Evolutionary conservation across 2,113 vertebrate species (phyloP).

Genomic region (Boleophthalmus pectinirostris): DNA sequence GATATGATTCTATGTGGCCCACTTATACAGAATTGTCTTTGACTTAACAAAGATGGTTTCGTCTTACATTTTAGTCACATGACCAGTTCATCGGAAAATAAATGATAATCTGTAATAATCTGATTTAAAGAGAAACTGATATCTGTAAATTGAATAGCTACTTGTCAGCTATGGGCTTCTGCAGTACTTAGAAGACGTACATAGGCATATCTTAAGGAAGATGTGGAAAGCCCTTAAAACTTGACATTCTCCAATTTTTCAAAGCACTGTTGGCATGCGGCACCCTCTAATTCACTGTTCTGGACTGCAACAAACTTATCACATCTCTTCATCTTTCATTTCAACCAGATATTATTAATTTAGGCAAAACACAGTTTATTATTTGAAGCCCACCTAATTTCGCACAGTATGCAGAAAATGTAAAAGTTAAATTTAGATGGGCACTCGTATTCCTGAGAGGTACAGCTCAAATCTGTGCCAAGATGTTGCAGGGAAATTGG

Average conservation of each 20-base stretch:
- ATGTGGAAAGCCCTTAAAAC: slow-evolving; percentile 14
- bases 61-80: too few relatives aligned
- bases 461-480: slow-evolving; percentile 47
- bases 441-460: slow-evolving; percentile 43
- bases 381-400: slow-evolving; percentile 23
- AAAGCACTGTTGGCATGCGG: slow-evolving; percentile 1
- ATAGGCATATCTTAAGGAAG: slow-evolving; percentile 23
- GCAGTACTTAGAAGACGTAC: too few relatives aligned
- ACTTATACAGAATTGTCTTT: background rate
- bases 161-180: slow-evolving; percentile 12
- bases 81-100: too few relatives aligned
- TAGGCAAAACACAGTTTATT: slow-evolving; percentile 35
- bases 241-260: slow-evolving; percentile 31
- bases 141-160: slow-evolving; percentile 12
- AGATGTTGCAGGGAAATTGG: slow-evolving; percentile 25
- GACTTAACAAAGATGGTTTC: background rate
- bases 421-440: slow-evolving; percentile 27
- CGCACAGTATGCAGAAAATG: slow-evolving; percentile 16
- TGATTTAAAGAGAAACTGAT: too few relatives aligned
- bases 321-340: background rate
- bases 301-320: slow-evolving; percentile 31
- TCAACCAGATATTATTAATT: background rate
- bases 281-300: slow-evolving; percentile 7
- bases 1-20: too few relatives aligned
- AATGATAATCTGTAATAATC: too few relatives aligned